Percentiles rank a stretch among this genome's conserved stretches.
Evolutionary conservation across 2,888 invertebrate species (phyloP).

Genomic region (Amblyjoppa fuscipennis): DNA sequence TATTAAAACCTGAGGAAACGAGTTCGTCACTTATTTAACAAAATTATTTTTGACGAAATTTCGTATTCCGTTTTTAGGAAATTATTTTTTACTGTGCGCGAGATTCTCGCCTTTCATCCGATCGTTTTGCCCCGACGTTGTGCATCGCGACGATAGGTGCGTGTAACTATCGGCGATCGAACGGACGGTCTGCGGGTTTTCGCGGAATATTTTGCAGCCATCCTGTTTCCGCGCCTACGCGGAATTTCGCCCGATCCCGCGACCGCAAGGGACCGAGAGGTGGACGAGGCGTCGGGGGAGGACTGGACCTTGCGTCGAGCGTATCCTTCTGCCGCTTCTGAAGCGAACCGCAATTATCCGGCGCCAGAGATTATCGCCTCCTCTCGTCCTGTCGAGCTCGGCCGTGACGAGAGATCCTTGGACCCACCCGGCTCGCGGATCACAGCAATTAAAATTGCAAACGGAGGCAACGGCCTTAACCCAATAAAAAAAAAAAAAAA

Average conservation of each 20-base stretch:
- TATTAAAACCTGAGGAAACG: too few species aligned
- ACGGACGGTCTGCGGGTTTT: constrained; percentile 4
- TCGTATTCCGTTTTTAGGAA: too few species aligned
- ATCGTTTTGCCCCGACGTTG: constrained; percentile 6
- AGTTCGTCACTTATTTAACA: too few species aligned
- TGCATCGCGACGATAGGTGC: too few species aligned
- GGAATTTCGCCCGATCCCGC: constrained; percentile 29
- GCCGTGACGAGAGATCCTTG: constrained; percentile 24
- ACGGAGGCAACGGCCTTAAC: not conserved
- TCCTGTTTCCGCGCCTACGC: constrained; percentile 24
- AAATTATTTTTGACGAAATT: too few species aligned
- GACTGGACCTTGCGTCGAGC: constrained; percentile 32
- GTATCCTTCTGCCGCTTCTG: constrained; percentile 30
- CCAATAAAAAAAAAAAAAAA: not conserved
- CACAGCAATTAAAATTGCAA: constrained; percentile 36
- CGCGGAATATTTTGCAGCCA: constrained; percentile 23
- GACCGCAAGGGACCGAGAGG: constrained; percentile 5
- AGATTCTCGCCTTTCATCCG: not conserved
- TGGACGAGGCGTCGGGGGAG: constrained; percentile 35
- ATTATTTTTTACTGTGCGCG: not conserved
- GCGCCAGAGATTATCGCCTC: constrained; percentile 61
- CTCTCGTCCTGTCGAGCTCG: constrained; percentile 15
- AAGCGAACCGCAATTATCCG: constrained; percentile 57
- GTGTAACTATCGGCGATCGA: not conserved
- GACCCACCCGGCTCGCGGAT: constrained; percentile 33